Base-by-base conservation (phyloP, 2,888 invertebrate genomes). In the Sinelater perroti region DNA sequence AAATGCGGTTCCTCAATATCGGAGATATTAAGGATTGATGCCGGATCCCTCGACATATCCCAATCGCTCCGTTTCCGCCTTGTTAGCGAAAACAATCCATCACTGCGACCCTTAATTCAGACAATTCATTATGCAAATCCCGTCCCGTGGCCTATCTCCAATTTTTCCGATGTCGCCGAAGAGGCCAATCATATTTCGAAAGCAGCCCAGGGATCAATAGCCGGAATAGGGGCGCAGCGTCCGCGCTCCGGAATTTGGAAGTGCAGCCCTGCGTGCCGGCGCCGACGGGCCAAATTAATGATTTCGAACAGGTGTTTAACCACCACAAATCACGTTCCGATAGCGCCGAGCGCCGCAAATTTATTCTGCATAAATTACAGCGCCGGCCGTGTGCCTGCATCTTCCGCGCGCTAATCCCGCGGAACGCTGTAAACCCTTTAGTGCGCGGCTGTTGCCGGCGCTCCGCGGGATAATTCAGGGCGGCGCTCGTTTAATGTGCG, bases 361-460 rank as follows among this genome's bases (percentile, higher is more conserved):
- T 40, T 40, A 40, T 40, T 40, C 24, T 24, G 40, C 24, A 40
- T 40, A 40, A 40, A 40, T 40, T 40, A 40, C 11, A 40, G 40
- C 24, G 14, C 24, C 14, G 24, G 40, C 6, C 40, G 40, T 40
- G 24, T 40, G 24, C 24, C 40, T 40, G 40, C 40, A 40, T 40
- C 40, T 24, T 40, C 16, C 38, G 24, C 14, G 24, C 40, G 21
- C 8, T 40, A 40, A 40, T 40, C 40, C 24, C 8, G 16, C 14
- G 14, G 16, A 40, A 40, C 13, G 21, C 13, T 40, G 14, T 11
- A 24, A 24, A 40, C 24, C n/a, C 20, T 24, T 24, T 40, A 13
- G 24, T 14, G 13, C 14, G 14, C 13, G 40, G 24, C 24, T 10
- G 24, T 40, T 40, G 24, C 24, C 26, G 11, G 10, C 14, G 1